These are phyloP conservation scores for Thumatha senex DNA, from an alignment of 2,888 invertebrate genomes.

Conservation along the genomic window DNA sequence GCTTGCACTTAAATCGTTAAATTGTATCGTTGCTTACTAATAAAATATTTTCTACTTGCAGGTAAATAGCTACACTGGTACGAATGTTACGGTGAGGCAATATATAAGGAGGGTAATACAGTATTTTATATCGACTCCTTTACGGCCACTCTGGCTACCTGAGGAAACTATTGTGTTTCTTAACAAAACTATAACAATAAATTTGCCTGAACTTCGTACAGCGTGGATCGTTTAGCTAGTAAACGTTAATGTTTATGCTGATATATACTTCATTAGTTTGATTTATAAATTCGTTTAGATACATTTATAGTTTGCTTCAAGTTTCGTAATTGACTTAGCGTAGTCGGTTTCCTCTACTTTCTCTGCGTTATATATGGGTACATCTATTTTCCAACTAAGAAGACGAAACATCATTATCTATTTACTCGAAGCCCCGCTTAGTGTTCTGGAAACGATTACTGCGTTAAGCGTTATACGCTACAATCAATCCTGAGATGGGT, in stretches of 20 bases:
- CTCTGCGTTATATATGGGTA: not conserved
- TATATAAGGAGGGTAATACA: conserved; percentile 48
- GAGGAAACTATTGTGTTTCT: conserved; percentile 61
- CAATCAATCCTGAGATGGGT: not conserved
- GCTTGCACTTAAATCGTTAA: not conserved
- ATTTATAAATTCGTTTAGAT: conserved; percentile 37
- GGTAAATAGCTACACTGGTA: conserved; percentile 50
- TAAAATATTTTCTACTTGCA: conserved; percentile 51
- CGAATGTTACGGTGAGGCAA: conserved; percentile 32
- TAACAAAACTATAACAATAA: conserved; percentile 73
- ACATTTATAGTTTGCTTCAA: conserved; percentile 28
- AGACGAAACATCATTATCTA: not conserved
- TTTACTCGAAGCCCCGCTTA: no score
- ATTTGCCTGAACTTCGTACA: conserved; percentile 65
- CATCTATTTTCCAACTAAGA: not conserved
- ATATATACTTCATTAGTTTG: conserved; percentile 52
- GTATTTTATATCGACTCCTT: conserved; percentile 61
- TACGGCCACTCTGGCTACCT: conserved; percentile 51
- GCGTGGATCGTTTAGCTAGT: conserved; percentile 59
- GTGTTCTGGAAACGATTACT: not conserved
- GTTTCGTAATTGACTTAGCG: conserved; percentile 27
- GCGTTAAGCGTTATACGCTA: no score
- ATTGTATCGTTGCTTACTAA: conserved; percentile 36
- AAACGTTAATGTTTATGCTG: conserved; percentile 55
- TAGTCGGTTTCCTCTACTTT: conserved; percentile 12